Percentiles rank a stretch among this genome's conserved stretches.
These are phyloP conservation scores for Cremastinae sp. DNA, from an alignment of 2,888 invertebrate species.

Conservation along the genomic window DNA sequence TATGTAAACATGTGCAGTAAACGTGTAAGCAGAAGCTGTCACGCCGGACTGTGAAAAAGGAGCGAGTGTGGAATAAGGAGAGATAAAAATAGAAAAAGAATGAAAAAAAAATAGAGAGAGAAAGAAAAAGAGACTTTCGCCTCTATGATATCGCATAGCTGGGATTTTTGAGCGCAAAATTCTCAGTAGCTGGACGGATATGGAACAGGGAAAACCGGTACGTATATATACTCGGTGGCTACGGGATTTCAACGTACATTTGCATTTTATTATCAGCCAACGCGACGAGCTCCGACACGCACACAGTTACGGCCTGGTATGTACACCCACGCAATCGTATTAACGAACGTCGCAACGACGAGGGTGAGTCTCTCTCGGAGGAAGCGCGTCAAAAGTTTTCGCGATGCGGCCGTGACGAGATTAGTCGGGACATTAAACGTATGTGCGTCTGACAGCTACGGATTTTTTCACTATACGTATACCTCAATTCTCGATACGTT, in stretches of 20 bases:
- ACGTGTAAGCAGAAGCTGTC: constrained; percentile 21
- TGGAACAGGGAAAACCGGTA: background rate
- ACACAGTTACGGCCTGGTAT: too few species aligned
- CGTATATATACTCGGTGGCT: constrained; percentile 10
- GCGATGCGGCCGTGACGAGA: constrained; percentile 13
- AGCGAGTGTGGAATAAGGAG: too few species aligned
- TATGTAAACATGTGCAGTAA: background rate
- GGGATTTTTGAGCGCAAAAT: constrained; percentile 19
- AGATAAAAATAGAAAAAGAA: background rate
- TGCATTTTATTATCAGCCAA: constrained; percentile 45
- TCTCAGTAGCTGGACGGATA: background rate
- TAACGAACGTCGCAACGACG: background rate
- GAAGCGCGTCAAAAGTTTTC: background rate
- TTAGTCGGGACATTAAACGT: constrained; percentile 34
- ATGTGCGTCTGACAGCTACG: too few species aligned
- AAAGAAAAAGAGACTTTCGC: constrained; percentile 12
- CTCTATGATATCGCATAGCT: constrained; percentile 22
- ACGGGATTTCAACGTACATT: constrained; percentile 33
- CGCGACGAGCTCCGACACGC: background rate
- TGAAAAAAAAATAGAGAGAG: background rate
- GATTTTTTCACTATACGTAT: too few species aligned
- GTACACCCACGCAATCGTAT: background rate
- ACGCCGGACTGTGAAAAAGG: constrained; percentile 16
- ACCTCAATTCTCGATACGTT: too few species aligned
- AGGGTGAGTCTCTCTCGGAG: background rate